phyloP scores from a whole-genome alignment of 1,140 invertebrate genomes.

The Araneus ventricosus region DNA sequence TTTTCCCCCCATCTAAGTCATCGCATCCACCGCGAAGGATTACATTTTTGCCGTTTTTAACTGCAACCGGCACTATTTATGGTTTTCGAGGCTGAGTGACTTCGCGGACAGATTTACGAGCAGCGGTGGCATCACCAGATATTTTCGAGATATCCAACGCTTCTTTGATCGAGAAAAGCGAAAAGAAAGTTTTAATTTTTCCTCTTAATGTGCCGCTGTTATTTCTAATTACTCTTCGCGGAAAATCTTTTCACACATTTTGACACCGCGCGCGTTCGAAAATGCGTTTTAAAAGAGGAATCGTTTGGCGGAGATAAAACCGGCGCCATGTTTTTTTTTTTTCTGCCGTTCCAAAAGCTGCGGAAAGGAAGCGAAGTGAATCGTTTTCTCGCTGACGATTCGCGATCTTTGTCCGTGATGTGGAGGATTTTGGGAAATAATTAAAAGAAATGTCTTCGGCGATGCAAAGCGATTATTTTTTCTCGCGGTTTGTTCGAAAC shows the following conservation, averaged over 20 bases:
- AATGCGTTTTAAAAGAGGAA: constrained; percentile 50
- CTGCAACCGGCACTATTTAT: constrained; percentile 56
- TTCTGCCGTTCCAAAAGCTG: too few relatives aligned
- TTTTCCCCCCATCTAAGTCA: constrained; percentile 44
- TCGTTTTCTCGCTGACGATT: constrained; percentile 28
- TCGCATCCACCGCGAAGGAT: background rate
- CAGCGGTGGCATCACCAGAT: background rate
- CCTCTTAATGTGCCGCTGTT: constrained; percentile 21
- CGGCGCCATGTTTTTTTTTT: background rate
- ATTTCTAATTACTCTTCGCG: constrained; percentile 46
- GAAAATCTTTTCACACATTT: constrained; percentile 14
- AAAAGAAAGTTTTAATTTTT: constrained; percentile 71
- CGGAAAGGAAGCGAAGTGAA: background rate
- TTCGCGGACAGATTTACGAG: constrained; percentile 6
- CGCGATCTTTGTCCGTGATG: constrained; percentile 49
- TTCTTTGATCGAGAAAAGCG: constrained; percentile 19
- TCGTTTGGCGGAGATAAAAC: constrained; percentile 21
- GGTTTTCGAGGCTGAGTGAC: constrained; percentile 56
- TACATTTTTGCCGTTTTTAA: constrained; percentile 71
- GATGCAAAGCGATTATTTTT: constrained; percentile 29
- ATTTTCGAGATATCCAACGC: constrained; percentile 31
- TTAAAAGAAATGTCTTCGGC: constrained; percentile 63
- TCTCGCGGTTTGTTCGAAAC: background rate
- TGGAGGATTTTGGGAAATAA: constrained; percentile 62
- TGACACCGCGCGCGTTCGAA: background rate